These are phyloP conservation scores for Isichthys henryi DNA, from an alignment of 2,113 vertebrate genomes.

Conservation along the genomic window DNA sequence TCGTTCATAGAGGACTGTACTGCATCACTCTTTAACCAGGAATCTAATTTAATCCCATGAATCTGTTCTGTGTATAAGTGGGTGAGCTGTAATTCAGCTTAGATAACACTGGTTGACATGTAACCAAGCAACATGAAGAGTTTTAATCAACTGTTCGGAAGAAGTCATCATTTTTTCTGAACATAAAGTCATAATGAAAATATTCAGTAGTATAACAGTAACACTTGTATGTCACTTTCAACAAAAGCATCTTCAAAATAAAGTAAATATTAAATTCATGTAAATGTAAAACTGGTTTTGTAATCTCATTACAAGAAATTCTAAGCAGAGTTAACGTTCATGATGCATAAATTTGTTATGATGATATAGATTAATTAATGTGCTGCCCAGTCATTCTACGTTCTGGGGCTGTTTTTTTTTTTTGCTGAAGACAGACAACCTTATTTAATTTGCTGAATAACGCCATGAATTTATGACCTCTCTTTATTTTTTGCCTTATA, in stretches of 20 bases:
- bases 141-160: neutral
- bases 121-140: neutral
- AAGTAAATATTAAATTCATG: neutral
- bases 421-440: neutral
- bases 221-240: neutral
- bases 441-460: neutral
- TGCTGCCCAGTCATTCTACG: neutral
- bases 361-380: neutral
- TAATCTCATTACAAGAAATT: neutral
- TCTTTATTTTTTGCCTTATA: neutral
- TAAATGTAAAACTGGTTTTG: neutral
- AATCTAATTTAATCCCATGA: neutral
- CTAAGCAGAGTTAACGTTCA: neutral
- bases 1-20: neutral
- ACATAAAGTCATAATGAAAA: neutral
- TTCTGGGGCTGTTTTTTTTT: neutral
- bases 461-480: neutral
- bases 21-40: too few relatives aligned
- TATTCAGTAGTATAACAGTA: neutral
- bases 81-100: neutral
- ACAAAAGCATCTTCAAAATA: too few relatives aligned
- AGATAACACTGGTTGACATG: neutral
- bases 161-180: neutral
- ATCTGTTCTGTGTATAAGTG: neutral
- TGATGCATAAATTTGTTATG: neutral